Evolutionary conservation across 2,113 vertebrate genomes (phyloP).

Genomic region (Otis tarda): DNA sequence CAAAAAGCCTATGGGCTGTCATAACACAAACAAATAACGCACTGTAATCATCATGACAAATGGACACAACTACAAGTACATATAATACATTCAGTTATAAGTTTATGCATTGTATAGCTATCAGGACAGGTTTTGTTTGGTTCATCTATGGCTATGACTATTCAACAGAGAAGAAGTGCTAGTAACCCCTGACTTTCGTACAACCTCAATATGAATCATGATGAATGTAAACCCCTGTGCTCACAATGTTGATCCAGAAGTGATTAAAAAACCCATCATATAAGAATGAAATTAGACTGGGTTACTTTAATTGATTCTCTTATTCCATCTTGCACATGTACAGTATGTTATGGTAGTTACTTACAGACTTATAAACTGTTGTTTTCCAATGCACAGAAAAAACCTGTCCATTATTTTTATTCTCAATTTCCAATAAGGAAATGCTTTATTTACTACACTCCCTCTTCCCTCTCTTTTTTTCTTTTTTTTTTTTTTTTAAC

Average conservation of each 20-base stretch:
- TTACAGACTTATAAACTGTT: neutral
- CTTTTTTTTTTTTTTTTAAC: neutral
- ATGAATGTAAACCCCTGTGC: neutral
- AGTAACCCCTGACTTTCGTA: neutral
- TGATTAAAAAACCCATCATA: neutral
- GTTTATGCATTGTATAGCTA: neutral
- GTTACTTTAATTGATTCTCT: neutral
- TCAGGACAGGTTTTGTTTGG: neutral
- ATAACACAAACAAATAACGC: neutral
- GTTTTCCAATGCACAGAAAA: neutral
- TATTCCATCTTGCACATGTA: neutral
- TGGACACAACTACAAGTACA: neutral
- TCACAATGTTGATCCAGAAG: neutral
- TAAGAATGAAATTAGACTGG: neutral
- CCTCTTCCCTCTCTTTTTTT: accelerated
- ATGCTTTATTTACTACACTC: neutral
- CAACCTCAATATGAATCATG: neutral
- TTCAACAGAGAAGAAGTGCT: neutral
- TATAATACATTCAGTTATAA: neutral
- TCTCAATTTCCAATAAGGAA: neutral
- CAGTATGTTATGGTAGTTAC: neutral
- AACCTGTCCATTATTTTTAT: neutral
- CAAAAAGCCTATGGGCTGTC: neutral
- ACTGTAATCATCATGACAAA: neutral
- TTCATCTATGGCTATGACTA: neutral